Evolutionary conservation across 2,797 vertebrate genomes (phyloP).

Genomic region (Botia kubotai): DNA sequence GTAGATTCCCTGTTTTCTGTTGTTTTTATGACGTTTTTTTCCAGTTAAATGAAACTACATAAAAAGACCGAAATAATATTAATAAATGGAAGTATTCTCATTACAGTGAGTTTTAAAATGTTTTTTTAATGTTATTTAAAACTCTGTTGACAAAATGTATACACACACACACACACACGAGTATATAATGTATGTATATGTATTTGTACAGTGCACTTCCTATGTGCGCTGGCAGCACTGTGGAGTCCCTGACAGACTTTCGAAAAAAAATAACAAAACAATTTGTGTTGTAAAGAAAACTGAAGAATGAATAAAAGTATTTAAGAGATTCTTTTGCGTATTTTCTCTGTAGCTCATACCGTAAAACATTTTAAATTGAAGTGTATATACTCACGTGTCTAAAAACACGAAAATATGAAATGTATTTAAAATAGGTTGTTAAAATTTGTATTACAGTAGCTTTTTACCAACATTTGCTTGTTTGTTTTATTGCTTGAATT

Average conservation of each 20-base stretch:
- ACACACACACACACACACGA: constrained; percentile 58
- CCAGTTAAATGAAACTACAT: constrained; percentile 17
- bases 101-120: constrained; percentile 10
- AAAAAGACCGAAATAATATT: constrained; percentile 39
- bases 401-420: no score
- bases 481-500: no score
- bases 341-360: no score
- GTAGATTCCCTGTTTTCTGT: neutral
- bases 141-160: constrained; percentile 59
- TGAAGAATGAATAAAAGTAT: constrained; percentile 64
- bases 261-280: constrained; percentile 36
- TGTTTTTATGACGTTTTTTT: no score
- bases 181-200: constrained; percentile 64
- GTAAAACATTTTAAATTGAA: no score
- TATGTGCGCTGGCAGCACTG: constrained; percentile 62
- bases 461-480: no score
- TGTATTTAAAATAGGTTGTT: no score
- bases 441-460: no score
- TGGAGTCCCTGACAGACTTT: constrained; percentile 16
- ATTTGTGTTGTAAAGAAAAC: constrained; percentile 53
- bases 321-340: constrained; percentile 19
- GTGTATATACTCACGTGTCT: no score
- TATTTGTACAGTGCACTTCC: constrained; percentile 64
- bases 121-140: constrained; percentile 59
- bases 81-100: constrained; percentile 17